phyloP scores from a whole-genome alignment of 2,888 invertebrate species.

The Aquatica leii region DNA sequence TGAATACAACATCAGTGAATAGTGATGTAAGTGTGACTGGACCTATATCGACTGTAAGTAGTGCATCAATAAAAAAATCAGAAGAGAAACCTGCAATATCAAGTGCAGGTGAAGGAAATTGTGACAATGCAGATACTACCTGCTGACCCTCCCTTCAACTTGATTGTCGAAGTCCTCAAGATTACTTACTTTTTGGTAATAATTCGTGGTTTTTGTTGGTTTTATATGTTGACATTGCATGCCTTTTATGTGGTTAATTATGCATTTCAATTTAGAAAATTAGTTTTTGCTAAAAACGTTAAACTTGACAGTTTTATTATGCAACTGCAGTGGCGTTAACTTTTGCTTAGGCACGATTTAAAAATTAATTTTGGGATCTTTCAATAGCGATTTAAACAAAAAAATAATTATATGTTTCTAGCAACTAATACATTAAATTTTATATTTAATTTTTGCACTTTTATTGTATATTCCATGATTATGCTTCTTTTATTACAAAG shows the following conservation, averaged over 20 bases:
- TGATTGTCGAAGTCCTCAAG: slow-evolving; percentile 55
- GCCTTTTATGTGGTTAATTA: slow-evolving; percentile 32
- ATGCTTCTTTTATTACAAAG: slow-evolving; percentile 24
- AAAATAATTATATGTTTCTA: slow-evolving; percentile 23
- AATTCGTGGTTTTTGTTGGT: slow-evolving; percentile 54
- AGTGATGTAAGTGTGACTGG: slow-evolving; percentile 22
- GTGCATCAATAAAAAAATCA: slow-evolving; percentile 22
- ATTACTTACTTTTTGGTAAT: slow-evolving; percentile 58
- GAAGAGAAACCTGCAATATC: slow-evolving; percentile 42
- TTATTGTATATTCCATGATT: slow-evolving; percentile 23
- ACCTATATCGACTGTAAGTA: slow-evolving; percentile 22
- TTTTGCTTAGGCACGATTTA: not conserved
- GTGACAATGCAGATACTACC: slow-evolving; percentile 59
- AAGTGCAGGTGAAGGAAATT: slow-evolving; percentile 58
- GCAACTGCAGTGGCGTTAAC: slow-evolving; percentile 1
- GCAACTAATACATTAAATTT: slow-evolving; percentile 11
- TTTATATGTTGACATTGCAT: slow-evolving; percentile 40
- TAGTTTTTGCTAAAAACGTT: slow-evolving; percentile 1
- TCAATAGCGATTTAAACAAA: too few relatives aligned
- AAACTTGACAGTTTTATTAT: not conserved
- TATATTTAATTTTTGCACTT: slow-evolving; percentile 17
- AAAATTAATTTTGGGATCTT: too few relatives aligned
- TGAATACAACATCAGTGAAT: slow-evolving; percentile 17
- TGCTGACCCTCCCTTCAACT: slow-evolving; percentile 59
- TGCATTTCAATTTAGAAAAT: slow-evolving; percentile 12